Base-by-base conservation (phyloP, 2,113 vertebrate genomes). In the Phylloscopus trochiloides region DNA sequence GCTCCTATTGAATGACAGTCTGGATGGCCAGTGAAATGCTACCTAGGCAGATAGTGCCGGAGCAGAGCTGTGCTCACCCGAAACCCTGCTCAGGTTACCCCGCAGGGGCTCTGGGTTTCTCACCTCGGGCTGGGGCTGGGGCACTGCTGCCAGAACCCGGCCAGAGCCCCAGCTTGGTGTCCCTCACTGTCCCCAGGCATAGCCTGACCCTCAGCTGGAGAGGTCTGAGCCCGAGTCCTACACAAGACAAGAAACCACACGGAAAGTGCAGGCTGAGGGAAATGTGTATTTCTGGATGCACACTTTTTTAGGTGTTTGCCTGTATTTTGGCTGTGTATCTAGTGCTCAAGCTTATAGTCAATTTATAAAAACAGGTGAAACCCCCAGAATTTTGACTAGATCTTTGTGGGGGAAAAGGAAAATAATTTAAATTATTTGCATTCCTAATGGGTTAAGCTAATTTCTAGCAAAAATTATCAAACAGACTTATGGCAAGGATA, bases 21-120 rank as follows among this genome's bases (percentile, higher is more conserved):
- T 83, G 67, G 36, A 20, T 28, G 59, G 52, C 52, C 66, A 29
- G 68, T 34, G 95, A 92, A 91, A 89, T 4, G 47, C 43, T 77
- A 62, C 65, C 92, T 34, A 3, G 14, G 62, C 55, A 79, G 82
- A 52, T 5, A 42, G 91, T 1, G 14, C 28, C 2, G 26, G 34
- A 73, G 76, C 63, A 70, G 89, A 36, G 93, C 62, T 10, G 34
- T 11, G 79, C 54, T 67, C 11, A 8, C 9, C 34, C 6, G 28
- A 34, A 63, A 2, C 81, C 66, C 82, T 5, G 47, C 87, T 92
- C 65, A 1, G 84, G 61, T 87, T 58, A n/a, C 31, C 0, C 12
- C 3, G 5, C 40, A 1, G 28, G 36, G 51, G 24, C 22, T 70
- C 58, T 2, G 75, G 8, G 21, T 40, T 2, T 42, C 63, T 40